Evolutionary conservation across 2,113 vertebrate genomes (phyloP), one percentile per base, ranked within the genome.

Genomic region (Blennius ocellaris): DNA sequence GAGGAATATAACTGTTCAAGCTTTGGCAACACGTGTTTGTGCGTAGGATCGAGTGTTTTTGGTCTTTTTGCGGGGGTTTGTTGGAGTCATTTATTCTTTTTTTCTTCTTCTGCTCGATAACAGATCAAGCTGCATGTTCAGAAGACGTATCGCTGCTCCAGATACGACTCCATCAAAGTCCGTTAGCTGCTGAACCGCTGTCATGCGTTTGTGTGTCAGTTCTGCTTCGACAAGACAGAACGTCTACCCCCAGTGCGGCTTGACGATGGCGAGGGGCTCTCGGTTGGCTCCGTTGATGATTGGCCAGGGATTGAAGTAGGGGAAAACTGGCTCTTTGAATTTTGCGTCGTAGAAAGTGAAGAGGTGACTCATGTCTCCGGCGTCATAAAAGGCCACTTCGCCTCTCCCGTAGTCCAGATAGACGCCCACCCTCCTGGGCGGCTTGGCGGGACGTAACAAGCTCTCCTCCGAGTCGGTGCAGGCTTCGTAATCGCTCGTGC

Each of bases 291-390:
- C 84, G 0, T 92, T 94, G 0, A 96, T 92, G 0, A 95, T 93
- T 10, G 95, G 95, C 91, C 96, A 96, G 78, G 95, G 95, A 78
- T 95, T 96, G 79, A 96, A 96, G 82, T 96, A 96, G 14, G 95
- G 94, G 56, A 87, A 95, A 70, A 96, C 91, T 0, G 90, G 89
- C 78, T 93, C 80, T 0, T 90, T 89, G 53, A 93, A 92, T 16
- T 82, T 73, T 0, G 87, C 87, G 14, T 89, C 82, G 38, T 87
- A 91, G 82, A 96, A 96, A 41, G 95, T 95, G 83, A 95, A 96
- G 54, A 96, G 91, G 69, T 95, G 94, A 51, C 88, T 92, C 95
- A 96, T 95, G 65, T 95, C 87, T 39, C 86, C 84, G 0, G 95
- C 94, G 0, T 96, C 85, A 0, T 95, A 96, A 85, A 96, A 96